Base-by-base conservation (phyloP, 2,888 invertebrate species). In the Stenichneumon culpator region DNA sequence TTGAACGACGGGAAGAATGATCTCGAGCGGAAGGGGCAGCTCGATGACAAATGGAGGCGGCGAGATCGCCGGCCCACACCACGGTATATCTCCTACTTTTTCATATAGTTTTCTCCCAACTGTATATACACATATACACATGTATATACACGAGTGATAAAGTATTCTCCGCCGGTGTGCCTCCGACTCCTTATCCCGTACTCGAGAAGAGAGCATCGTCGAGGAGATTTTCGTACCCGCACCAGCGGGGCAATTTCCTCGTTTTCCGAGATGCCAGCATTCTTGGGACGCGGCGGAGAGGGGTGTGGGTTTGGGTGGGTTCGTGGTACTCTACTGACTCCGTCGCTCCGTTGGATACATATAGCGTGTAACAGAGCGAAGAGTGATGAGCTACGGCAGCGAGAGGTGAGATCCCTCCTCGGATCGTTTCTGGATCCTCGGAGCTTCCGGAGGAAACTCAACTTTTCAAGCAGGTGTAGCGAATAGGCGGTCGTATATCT, bases 11-110 rank as follows among this genome's bases (percentile, higher is more conserved):
- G 22, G 70, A 67, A 75, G 88, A 89, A 88, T 88, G 89, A 89
- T 88, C 81, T 82, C 83, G 84, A 86, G 87, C 70, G 75, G 81
- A 82, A 77, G 72, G 65, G 75, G 36, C 54, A 77, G 86, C 86
- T 87, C 87, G 88, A 90, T 90, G 89, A 90, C 89, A 88, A 89
- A 90, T 90, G 88, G 88, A 88, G 88, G 88, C 83, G 25, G 67
- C 63, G 50, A 68, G 60, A 65, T 68, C 60, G 73, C 32, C 3
- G 57, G 11, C 57, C 25, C 57, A 9, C 44, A 3, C 60, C 65
- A 14, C 36, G 14, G n/a, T 72, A 72, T 39, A 72, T 36, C 52
- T 54, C 3, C 67, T 47, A 3, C 44, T 44, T 44, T 44, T 4
- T 44, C 44, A 44, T 44, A 44, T 3, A 16, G 44, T 44, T 44